Base-by-base conservation (phyloP, 2,888 invertebrate genomes). In the Spilarctia lutea region DNA sequence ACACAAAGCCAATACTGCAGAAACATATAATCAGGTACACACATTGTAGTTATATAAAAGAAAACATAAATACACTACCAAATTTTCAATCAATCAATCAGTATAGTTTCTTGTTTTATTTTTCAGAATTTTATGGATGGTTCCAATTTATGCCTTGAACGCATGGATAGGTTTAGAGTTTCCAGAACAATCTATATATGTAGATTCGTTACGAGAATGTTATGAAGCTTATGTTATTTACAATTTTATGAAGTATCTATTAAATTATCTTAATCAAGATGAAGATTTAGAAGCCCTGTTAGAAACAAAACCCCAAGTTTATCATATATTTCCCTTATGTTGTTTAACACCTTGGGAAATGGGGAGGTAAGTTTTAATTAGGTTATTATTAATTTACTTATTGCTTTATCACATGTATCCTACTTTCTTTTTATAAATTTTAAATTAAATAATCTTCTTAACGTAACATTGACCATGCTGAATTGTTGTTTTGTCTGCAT, bases 191-290 rank as follows among this genome's bases (percentile, higher is more conserved):
- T 98, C 99, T 65, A 98, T 99, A 83, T 99, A 99, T 91, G 97
- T 99, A 88, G 99, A 99, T 92, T 98, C 98, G 84, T 93, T 98
- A 72, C 96, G 99, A 91, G 99, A 99, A 96, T 99, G 99, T 91
- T 99, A 99, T 90, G 99, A 99, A 95, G 99, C 99, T 1, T 99
- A 99, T 96, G 99, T 99, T 4, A 99, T 99, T 87, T 99, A 99
- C 92, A 99, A 99, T 96, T 99, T 99, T 90, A 99, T 99, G 99
- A 98, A 98, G 88, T 99, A 98, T 91, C 96, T 99, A 84, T 95
- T 99, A 78, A 98, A 98, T 91, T 99, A 98, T 93, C 96, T 99
- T 72, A 98, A 98, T 94, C 97, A 97, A 87, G 98, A 98, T 89
- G 97, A 98, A 96, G 98, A 99, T 91, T 94, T 99, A 81, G 98